phyloP scores from a whole-genome alignment of 2,888 invertebrate species.

The Mesopsocus fuscifrons region DNA sequence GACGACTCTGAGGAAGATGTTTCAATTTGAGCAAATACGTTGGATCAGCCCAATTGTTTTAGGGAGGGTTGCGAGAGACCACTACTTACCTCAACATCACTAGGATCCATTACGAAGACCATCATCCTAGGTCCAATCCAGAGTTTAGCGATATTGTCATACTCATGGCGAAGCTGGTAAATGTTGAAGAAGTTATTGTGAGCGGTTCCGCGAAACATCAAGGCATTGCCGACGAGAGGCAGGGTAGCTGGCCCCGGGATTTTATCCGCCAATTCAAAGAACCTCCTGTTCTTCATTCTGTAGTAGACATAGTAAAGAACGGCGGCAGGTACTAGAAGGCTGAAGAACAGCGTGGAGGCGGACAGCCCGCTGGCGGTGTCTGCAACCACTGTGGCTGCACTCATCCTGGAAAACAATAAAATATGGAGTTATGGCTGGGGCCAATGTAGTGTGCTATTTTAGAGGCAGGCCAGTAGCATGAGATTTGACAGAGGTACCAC shows the following conservation, averaged over 20 bases:
- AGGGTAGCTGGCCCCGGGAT: slow-evolving; percentile 51
- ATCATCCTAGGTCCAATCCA: slow-evolving; percentile 59
- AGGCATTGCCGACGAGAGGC: slow-evolving; percentile 54
- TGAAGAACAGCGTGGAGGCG: slow-evolving; percentile 47
- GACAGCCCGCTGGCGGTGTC: slow-evolving; percentile 24
- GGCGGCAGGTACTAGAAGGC: slow-evolving; percentile 49
- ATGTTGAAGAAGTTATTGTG: slow-evolving; percentile 39
- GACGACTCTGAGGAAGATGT: too few relatives aligned
- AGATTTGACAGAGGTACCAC: too few relatives aligned
- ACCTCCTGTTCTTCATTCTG: slow-evolving; percentile 24
- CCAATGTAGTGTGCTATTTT: too few relatives aligned
- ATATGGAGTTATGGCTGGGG: too few relatives aligned
- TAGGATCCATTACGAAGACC: slow-evolving; percentile 21
- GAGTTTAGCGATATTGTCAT: slow-evolving; percentile 38
- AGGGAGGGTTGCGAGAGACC: too few relatives aligned
- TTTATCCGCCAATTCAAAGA: slow-evolving; percentile 47
- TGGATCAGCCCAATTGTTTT: too few relatives aligned
- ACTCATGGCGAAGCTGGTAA: slow-evolving; percentile 32
- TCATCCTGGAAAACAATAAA: slow-evolving; percentile 3
- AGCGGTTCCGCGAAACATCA: slow-evolving; percentile 41
- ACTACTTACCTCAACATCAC: slow-evolving; percentile 20
- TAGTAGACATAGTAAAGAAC: slow-evolving; percentile 56
- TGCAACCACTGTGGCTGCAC: background rate
- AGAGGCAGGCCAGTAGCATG: too few relatives aligned
- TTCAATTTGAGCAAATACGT: too few relatives aligned